Conservation (phyloP, 2,888 invertebrate genomes). For the Conops quadrifasciatus region DNA sequence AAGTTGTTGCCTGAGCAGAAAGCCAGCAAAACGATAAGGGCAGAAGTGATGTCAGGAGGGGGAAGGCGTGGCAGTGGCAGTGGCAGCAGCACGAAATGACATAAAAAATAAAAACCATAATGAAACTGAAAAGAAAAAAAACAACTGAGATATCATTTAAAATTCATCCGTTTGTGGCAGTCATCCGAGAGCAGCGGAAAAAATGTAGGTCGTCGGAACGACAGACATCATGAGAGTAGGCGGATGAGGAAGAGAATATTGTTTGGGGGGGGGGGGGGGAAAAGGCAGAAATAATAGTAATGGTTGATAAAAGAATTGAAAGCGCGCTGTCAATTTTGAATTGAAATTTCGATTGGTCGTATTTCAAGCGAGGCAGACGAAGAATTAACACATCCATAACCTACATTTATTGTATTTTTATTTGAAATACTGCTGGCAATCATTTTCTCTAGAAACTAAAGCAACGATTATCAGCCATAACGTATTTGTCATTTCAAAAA, state of each 20-base stretch:
- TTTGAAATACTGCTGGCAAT: neutral
- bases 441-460: neutral
- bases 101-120: conserved; percentile 13
- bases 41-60: too few species aligned
- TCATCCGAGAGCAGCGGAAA: neutral
- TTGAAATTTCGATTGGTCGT: conserved; percentile 9
- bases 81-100: neutral
- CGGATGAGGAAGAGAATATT: neutral
- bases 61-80: neutral
- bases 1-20: neutral
- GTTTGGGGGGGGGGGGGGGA: neutral
- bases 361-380: neutral
- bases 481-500: too few species aligned
- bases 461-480: too few species aligned
- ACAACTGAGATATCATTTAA: conserved; percentile 11
- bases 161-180: conserved; percentile 10
- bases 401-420: too few species aligned
- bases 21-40: too few species aligned
- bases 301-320: neutral
- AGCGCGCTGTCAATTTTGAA: neutral
- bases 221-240: neutral
- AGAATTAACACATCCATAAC: too few species aligned
- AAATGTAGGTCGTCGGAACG: conserved; percentile 19
- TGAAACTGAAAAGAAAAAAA: conserved; percentile 6
- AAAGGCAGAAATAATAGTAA: neutral